A percentile compares a stretch with the other conserved stretches of the same genome.
Conservation (phyloP, 2,888 invertebrate genomes). For the Coleophora flavipennella region DNA sequence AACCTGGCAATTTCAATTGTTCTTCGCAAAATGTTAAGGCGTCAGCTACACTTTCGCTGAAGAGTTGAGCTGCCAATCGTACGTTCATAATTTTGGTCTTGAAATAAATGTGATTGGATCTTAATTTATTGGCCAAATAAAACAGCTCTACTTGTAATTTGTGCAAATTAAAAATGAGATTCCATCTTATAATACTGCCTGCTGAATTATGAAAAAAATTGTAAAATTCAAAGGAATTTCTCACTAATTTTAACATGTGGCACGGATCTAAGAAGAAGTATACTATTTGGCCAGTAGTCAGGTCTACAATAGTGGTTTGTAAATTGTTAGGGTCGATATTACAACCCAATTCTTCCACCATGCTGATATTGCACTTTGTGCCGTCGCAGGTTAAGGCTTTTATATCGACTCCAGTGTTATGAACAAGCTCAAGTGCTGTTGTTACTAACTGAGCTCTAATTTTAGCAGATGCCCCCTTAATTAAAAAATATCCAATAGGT, state of each 20-base stretch:
- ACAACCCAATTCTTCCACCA: slow-evolving; percentile 8
- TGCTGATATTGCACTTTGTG: slow-evolving; percentile 13
- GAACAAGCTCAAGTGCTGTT: slow-evolving; percentile 2
- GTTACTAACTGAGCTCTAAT: not conserved
- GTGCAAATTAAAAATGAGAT: slow-evolving; percentile 1
- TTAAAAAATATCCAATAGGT: no score
- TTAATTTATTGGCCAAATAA: slow-evolving; percentile 2
- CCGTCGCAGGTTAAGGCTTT: slow-evolving; percentile 19
- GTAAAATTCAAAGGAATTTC: slow-evolving; percentile 11
- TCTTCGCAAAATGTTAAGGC: slow-evolving; percentile 1
- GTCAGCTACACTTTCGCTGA: slow-evolving; percentile 5
- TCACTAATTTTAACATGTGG: slow-evolving; percentile 14
- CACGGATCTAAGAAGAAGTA: slow-evolving; percentile 9
- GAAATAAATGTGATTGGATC: slow-evolving; percentile 9
- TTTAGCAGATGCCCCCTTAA: no score
- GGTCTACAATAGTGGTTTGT: slow-evolving; percentile 4
- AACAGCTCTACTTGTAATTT: slow-evolving; percentile 7
- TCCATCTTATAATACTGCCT: not conserved
- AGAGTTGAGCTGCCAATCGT: slow-evolving; percentile 10
- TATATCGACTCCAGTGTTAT: slow-evolving; percentile 8
- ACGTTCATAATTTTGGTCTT: slow-evolving; percentile 13
- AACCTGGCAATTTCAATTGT: no score
- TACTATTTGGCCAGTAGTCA: not conserved
- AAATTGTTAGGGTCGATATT: not conserved
- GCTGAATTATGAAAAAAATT: slow-evolving; percentile 2